Percentiles rank a stretch among this genome's conserved stretches.
Conservation (phyloP, 2,113 vertebrate species). For the Orycteropus afer region DNA sequence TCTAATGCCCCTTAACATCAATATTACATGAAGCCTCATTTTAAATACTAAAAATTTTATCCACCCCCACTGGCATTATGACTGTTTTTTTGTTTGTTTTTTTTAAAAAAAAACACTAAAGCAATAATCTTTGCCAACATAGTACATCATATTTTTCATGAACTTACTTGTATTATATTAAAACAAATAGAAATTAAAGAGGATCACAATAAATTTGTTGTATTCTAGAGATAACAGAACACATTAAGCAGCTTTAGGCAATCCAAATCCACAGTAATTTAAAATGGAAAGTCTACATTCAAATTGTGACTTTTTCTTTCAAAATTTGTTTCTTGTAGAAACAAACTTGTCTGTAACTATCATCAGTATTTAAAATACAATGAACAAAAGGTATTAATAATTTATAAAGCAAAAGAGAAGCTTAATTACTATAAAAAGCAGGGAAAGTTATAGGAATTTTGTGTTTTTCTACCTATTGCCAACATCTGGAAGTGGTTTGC, state of each 20-base stretch:
- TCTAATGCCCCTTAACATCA: not conserved
- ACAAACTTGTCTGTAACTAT: constrained; percentile 17
- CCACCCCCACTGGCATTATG: not conserved
- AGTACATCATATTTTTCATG: not conserved
- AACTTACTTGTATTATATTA: not conserved
- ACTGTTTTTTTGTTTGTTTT: not conserved
- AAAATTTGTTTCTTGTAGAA: not conserved
- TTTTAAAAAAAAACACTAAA: not conserved
- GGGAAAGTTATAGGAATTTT: not conserved
- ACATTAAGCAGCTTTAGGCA: not conserved
- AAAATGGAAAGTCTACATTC: not conserved
- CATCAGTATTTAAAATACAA: not conserved
- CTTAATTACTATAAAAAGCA: not conserved
- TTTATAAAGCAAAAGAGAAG: not conserved
- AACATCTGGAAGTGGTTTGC: not conserved
- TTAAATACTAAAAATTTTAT: constrained; percentile 11
- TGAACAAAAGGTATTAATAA: constrained; percentile 23
- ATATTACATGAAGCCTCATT: not conserved
- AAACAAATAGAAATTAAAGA: constrained; percentile 27
- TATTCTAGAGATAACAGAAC: not conserved
- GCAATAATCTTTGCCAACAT: not conserved
- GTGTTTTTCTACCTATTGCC: not conserved
- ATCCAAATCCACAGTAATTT: not conserved
- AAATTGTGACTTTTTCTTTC: not conserved
- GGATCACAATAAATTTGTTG: not conserved